Evolutionary conservation across 2,888 invertebrate species (phyloP).

Genomic region (Branchipolynoe longqiensis): DNA sequence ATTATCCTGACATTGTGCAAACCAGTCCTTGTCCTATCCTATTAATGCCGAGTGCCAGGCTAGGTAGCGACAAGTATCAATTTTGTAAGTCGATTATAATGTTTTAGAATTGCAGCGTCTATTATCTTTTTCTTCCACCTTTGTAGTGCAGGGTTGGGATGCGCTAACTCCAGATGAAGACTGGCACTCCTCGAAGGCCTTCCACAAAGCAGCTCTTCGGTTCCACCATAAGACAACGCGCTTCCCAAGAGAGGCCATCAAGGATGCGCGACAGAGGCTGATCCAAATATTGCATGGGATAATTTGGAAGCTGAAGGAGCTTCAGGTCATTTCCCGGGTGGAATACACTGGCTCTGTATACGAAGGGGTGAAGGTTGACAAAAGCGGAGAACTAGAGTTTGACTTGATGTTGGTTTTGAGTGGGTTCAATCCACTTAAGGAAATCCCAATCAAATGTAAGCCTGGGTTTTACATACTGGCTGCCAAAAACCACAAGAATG

Average conservation of each 20-base stretch:
- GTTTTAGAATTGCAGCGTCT: too few relatives aligned
- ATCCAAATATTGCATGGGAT: background rate
- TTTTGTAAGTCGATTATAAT: too few relatives aligned
- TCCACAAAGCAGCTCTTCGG: background rate
- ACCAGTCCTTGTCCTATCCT: too few relatives aligned
- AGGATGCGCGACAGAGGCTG: background rate
- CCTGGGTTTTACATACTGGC: background rate
- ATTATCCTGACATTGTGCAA: too few relatives aligned
- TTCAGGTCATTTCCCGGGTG: background rate
- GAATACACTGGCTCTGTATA: conserved; percentile 19
- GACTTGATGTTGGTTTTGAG: conserved; percentile 14
- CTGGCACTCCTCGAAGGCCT: background rate
- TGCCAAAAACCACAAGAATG: background rate
- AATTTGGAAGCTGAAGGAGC: background rate
- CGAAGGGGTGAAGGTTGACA: background rate
- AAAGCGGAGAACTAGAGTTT: conserved; percentile 3
- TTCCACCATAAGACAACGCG: background rate
- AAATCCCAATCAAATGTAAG: background rate
- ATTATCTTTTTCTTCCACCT: too few relatives aligned
- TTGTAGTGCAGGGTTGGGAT: too few relatives aligned
- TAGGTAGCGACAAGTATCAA: too few relatives aligned
- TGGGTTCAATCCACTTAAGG: background rate
- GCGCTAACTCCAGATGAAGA: too few relatives aligned
- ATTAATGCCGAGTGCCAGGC: too few relatives aligned
- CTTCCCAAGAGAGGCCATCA: background rate